Base-by-base conservation (phyloP, 2,888 invertebrate species). In the Chrysolina haemoptera region DNA sequence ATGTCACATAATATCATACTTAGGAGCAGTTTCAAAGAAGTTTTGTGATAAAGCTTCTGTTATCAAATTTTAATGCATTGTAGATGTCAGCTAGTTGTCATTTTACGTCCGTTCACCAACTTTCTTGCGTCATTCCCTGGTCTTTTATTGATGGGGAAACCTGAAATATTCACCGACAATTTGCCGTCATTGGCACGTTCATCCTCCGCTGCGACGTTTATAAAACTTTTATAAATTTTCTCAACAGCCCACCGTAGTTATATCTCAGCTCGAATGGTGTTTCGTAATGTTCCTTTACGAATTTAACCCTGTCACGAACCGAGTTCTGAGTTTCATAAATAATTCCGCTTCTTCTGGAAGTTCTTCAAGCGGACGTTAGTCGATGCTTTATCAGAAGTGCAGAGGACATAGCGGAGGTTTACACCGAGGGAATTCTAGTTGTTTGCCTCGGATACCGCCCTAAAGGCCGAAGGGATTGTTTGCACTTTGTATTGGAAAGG, bases 401-500 rank as follows among this genome's bases (percentile, higher is more conserved):
- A 16, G 35, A 63, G 63, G 70, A 70, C 70, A 70, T 43, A 20
- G 41, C 50, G 62, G 41, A 55, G 72, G 72, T 68, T 63, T 68
- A 69, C 67, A 70, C 75, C 76, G 70, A 66, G 76, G 77, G 74
- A 76, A 78, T 76, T 76, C 73, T 71, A 75, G 78, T 77, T 79
- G 78, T 80, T 78, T 77, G 77, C 76, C 75, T 74, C 71, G 76
- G 71, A 76, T 68, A 55, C 68, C 75, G 70, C 74, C 76, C 72
- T 71, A 63, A 73, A 77, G 75, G 74, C 73, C 20, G 68, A 72
- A 75, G 77, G 77, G 72, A 77, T 78, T 80, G 77, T 80, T 80
- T 78, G 76, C 68, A 64, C 73, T 77, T 76, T 71, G 78, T 78
- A 78, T 79, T 77, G 74, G 76, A 76, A 72, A 74, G 78, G 77